Evolutionary conservation across 2,888 invertebrate species (phyloP).

Genomic region (Dynastes grantii): DNA sequence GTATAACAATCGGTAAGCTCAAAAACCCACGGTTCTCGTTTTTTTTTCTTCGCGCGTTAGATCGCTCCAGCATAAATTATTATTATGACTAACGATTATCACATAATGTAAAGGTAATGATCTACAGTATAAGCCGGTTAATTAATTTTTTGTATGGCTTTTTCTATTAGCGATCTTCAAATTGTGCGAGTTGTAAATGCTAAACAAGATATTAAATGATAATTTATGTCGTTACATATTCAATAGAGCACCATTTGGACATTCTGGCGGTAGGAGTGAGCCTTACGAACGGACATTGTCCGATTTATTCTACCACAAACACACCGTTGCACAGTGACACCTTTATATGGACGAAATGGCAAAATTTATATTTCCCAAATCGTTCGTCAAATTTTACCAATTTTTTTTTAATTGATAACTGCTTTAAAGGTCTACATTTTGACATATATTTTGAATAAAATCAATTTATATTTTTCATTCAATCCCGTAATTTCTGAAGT

Average conservation of each 20-base stretch:
- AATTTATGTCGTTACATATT: slow-evolving; percentile 36
- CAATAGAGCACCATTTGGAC: slow-evolving; percentile 19
- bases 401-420: no score
- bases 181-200: not conserved
- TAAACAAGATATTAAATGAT: slow-evolving; percentile 12
- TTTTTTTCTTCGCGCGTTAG: slow-evolving; percentile 7
- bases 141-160: slow-evolving; percentile 18
- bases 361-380: no score
- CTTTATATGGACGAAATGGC: no score
- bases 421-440: no score
- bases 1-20: no score
- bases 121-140: not conserved
- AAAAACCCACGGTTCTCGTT: slow-evolving; percentile 12
- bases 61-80: slow-evolving; percentile 18
- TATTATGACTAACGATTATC: slow-evolving; percentile 16
- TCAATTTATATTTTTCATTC: no score
- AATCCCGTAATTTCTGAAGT: no score
- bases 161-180: not conserved
- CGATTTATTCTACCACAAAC: not conserved
- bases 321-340: no score
- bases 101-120: slow-evolving; percentile 1
- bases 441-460: no score
- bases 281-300: slow-evolving; percentile 29
- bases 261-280: slow-evolving; percentile 10
- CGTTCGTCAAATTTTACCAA: no score